Conservation (phyloP, 1,140 invertebrate species). For the Aphaenogaster floridana region DNA sequence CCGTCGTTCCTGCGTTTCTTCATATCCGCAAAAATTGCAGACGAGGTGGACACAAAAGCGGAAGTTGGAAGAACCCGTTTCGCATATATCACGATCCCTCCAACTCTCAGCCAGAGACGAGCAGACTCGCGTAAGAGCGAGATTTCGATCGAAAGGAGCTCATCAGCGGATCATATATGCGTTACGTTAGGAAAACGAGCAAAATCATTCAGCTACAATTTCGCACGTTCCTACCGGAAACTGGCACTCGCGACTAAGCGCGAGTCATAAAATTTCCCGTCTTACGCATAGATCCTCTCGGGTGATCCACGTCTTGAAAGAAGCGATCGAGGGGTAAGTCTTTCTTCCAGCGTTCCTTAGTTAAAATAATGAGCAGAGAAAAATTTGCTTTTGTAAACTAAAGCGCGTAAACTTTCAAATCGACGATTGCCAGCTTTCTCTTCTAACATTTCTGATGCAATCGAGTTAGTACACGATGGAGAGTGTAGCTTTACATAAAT, state of each 20-base stretch:
- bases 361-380: background rate
- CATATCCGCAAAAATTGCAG: background rate
- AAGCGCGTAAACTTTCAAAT: conserved; percentile 5
- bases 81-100: background rate
- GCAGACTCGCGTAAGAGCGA: background rate
- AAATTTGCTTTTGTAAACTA: background rate
- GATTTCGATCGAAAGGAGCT: background rate
- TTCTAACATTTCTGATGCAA: background rate
- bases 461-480: background rate
- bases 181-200: conserved; percentile 85
- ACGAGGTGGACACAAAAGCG: background rate
- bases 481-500: background rate
- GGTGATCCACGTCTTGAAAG: conserved; percentile 52
- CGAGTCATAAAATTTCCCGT: conserved; percentile 4
- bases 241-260: conserved; percentile 13
- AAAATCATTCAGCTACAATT: conserved; percentile 88
- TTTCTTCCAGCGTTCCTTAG: background rate
- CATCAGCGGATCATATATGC: conserved; percentile 81
- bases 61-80: conserved; percentile 19
- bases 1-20: conserved; percentile 6
- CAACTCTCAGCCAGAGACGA: background rate
- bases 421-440: background rate
- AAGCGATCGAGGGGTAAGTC: conserved; percentile 49
- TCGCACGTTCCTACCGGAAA: conserved; percentile 84
- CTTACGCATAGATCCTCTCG: background rate